Conservation (phyloP, 2,113 vertebrate species). For the Calidris pugnax region DNA sequence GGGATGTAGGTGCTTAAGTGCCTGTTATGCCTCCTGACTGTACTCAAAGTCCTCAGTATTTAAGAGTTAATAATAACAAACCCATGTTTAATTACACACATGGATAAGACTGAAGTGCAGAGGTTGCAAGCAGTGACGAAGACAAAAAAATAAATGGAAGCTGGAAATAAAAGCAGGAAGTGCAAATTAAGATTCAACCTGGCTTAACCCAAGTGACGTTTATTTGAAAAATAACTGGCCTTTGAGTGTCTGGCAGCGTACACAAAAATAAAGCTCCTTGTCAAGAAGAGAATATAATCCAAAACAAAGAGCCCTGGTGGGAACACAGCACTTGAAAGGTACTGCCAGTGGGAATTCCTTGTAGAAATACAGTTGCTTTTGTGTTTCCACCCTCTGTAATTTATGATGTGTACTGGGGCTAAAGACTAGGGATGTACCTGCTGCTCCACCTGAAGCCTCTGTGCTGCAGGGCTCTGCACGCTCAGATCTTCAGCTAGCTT, state of each 20-base stretch:
- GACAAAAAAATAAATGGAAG: background rate
- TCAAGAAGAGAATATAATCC: background rate
- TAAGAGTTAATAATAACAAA: background rate
- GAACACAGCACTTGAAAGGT: background rate
- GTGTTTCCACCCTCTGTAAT: background rate
- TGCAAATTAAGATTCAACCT: background rate
- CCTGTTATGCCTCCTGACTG: background rate
- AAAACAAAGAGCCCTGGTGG: background rate
- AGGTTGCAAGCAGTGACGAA: background rate
- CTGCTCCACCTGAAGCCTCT: background rate
- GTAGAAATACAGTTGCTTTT: background rate
- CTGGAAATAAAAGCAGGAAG: constrained; percentile 29
- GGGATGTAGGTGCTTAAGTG: background rate
- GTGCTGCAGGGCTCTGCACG: background rate
- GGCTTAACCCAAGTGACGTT: background rate
- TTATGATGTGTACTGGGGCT: rapidly evolving
- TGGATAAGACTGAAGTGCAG: background rate
- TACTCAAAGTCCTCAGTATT: background rate
- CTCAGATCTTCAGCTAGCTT: background rate
- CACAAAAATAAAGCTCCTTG: background rate
- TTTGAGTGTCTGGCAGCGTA: background rate
- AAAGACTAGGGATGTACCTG: background rate
- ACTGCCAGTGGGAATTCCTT: background rate
- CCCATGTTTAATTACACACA: rapidly evolving
- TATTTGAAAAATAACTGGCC: background rate